A percentile compares a stretch with the other conserved stretches of the same genome.
These are phyloP conservation scores for Bombus superbus DNA, from an alignment of 1,140 invertebrate genomes.

Conservation along the genomic window DNA sequence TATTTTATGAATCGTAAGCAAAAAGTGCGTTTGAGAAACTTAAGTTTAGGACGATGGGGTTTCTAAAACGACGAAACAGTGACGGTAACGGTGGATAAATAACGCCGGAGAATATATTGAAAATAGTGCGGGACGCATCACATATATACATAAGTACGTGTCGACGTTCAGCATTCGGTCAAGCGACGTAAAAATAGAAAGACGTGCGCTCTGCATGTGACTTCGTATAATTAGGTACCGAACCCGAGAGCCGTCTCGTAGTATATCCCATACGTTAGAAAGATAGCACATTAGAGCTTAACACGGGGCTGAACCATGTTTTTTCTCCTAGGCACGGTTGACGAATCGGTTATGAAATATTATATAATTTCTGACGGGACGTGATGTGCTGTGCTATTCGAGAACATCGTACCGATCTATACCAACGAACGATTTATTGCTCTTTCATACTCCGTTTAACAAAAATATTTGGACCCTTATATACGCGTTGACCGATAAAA, in stretches of 20 bases:
- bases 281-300: slow-evolving; percentile 52
- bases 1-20: neutral
- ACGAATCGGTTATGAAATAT: slow-evolving; percentile 35
- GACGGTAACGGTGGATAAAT: neutral
- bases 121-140: slow-evolving; percentile 57
- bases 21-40: neutral
- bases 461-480: neutral
- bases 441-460: neutral
- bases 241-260: slow-evolving; percentile 65
- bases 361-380: slow-evolving; percentile 26
- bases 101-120: slow-evolving; percentile 42
- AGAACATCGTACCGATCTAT: neutral
- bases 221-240: slow-evolving; percentile 81
- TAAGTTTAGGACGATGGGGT: slow-evolving; percentile 15
- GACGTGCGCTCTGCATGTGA: slow-evolving; percentile 80
- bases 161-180: slow-evolving; percentile 76
- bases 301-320: slow-evolving; percentile 35
- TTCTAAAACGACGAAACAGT: slow-evolving; percentile 24
- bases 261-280: slow-evolving; percentile 68
- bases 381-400: neutral
- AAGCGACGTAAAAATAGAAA: slow-evolving; percentile 80
- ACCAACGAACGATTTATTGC: slow-evolving; percentile 7
- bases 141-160: slow-evolving; percentile 58
- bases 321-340: neutral
- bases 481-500: slow-evolving; percentile 1